phyloP scores from a whole-genome alignment of 2,797 vertebrate genomes.

The Ibycter americanus region DNA sequence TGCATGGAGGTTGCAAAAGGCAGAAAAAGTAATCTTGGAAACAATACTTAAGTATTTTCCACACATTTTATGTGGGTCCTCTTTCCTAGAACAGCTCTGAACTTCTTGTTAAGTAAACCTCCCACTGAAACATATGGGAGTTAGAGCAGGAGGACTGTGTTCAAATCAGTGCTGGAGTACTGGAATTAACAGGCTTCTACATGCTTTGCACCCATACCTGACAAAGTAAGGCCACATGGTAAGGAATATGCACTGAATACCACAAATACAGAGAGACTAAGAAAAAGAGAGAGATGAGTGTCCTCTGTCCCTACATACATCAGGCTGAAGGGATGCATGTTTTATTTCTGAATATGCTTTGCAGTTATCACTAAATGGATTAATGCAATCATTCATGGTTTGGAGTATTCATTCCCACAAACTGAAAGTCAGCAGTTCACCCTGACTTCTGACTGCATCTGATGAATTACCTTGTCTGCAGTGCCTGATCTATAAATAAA shows the following conservation, averaged over 20 bases:
- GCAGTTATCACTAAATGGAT: neutral
- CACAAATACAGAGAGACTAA: fast-evolving
- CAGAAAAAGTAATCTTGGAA: neutral
- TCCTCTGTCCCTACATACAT: neutral
- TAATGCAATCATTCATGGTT: neutral
- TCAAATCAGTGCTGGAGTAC: neutral
- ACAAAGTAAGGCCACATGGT: neutral
- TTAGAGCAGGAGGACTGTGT: neutral
- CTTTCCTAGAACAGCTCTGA: neutral
- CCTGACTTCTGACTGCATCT: slow-evolving; percentile 13
- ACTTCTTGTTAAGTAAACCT: neutral
- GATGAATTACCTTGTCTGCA: slow-evolving; percentile 52
- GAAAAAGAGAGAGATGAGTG: neutral
- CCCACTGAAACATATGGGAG: neutral
- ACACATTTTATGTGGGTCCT: neutral
- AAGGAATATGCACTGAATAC: neutral
- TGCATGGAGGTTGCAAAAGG: neutral
- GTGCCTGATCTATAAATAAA: slow-evolving; percentile 50
- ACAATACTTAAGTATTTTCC: neutral
- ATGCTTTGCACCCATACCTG: neutral
- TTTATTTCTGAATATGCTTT: neutral
- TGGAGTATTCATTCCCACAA: neutral
- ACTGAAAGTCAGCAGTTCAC: neutral
- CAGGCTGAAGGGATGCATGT: neutral
- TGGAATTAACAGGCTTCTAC: neutral